Base-by-base conservation (phyloP, 1,140 invertebrate genomes). In the Eupristina koningsbergeri region DNA sequence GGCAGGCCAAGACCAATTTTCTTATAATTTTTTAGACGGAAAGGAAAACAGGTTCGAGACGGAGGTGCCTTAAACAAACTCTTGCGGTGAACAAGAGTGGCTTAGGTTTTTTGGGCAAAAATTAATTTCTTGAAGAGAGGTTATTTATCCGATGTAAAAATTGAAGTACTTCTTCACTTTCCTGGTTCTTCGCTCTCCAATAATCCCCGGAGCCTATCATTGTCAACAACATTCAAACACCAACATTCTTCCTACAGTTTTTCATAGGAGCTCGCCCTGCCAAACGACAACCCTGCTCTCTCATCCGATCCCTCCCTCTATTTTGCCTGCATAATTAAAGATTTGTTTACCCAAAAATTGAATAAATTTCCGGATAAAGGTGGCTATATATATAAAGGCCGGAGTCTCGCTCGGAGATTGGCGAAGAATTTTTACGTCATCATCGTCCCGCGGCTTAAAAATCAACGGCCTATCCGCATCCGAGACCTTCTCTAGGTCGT, bases 401-500 rank as follows among this genome's bases (percentile, higher is more conserved):
- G n/a, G n/a, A n/a, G n/a, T n/a, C 53, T n/a, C 31, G 64, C 53
- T 64, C 67, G 45, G 31, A 36, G 47, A 41, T 29, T 19, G 73
- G 45, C 45, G 7, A 47, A 53, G 50, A 74, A 61, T 73, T 81
- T 81, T 81, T 61, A 36, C 80, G 69, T 81, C 69, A 74, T 58
- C 50, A 34, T 22, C n/a, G n/a, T n/a, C n/a, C 31, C 31, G n/a
- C 61, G 29, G 34, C 41, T 73, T 11, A 8, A 53, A 53, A 75
- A 75, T 75, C 47, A 29, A 50, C 73, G 45, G 73, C 73, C 41
- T 75, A 34, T 75, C 26, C 45, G 41, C 5, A 45, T 11, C 6
- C 41, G 34, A 36, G 71, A 87, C 86, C 87, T 89, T 88, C 86
- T 88, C 85, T 87, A 87, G 88, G 87, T 87, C 84, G 81, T 85